phyloP scores from a whole-genome alignment of 2,888 invertebrate species.

The Leptopilina syphax region DNA sequence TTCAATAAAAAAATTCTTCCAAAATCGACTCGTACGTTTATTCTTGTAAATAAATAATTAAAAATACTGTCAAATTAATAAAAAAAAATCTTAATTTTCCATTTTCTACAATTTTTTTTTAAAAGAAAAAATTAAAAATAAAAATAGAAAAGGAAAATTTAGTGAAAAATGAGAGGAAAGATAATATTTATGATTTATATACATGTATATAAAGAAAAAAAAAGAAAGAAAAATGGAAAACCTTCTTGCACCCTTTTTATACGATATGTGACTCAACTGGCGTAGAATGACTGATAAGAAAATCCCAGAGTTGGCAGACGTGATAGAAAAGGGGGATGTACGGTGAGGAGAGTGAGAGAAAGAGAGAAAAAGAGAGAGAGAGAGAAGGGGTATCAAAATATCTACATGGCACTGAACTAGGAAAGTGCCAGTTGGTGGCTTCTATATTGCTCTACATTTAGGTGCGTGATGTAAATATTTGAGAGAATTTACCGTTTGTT shows the following conservation, averaged over 20 bases:
- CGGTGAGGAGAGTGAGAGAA: neutral
- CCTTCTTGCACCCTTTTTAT: neutral
- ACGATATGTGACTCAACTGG: slow-evolving; percentile 10
- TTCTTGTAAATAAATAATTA: no score
- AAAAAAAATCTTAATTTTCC: no score
- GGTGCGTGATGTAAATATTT: slow-evolving; percentile 24
- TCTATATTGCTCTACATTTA: slow-evolving; percentile 4
- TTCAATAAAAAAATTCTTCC: no score
- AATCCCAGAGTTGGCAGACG: slow-evolving; percentile 9
- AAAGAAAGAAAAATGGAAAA: neutral
- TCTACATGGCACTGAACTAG: slow-evolving; percentile 1
- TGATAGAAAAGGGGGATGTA: neutral
- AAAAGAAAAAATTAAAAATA: no score
- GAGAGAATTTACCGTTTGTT: neutral
- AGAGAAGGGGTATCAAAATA: neutral
- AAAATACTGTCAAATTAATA: no score
- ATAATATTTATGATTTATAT: neutral
- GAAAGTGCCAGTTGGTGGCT: slow-evolving; percentile 5
- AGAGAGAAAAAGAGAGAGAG: no score
- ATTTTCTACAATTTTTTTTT: no score
- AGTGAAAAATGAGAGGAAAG: neutral
- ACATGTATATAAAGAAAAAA: neutral
- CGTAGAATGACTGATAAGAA: slow-evolving; percentile 9
- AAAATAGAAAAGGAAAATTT: no score
- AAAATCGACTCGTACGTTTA: no score